Base-by-base conservation (phyloP, 2,888 invertebrate species). In the Papilio protenor region DNA sequence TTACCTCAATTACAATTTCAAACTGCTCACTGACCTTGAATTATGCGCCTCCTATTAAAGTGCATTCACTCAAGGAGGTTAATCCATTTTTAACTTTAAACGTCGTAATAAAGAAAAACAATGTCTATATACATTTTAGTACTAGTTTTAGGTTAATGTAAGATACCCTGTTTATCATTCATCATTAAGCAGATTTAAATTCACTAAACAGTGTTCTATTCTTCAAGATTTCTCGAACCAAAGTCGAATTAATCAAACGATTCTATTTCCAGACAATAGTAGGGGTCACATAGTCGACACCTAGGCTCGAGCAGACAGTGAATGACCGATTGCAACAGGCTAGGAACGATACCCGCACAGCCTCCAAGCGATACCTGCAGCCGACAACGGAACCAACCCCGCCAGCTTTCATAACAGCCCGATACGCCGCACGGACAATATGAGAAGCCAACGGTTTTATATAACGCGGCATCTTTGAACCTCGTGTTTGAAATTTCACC, bases 311-410 rank as follows among this genome's bases (percentile, higher is more conserved):
- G 78, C 79, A 82, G 82, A 82, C 84, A 83, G 84, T 83, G 83
- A 84, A 84, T 83, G 84, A 85, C 84, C 84, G 83, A 85, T 84
- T 82, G 82, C 81, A 82, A 80, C 81, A 82, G 80, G 81, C 82
- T 80, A 81, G 79, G 81, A 72, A 83, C 82, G 81, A 82, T 82
- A 83, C 82, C 81, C 78, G 73, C 79, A 79, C 81, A 79, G 79
- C 80, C 78, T 69, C 66, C 66, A 16, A 61, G 61, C 61, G 66
- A 69, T 69, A 21, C 66, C 66, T 45, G 45, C 21, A 45, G 66
- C 75, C 81, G 81, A 81, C 81, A 78, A 72, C 78, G 78, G 78
- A 64, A 78, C 75, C 45, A 47, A 66, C 61, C 66, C 75, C 59
- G 75, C 78, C 57, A 78, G 76, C 82, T 83, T 83, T 83, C 82